These are phyloP conservation scores for Cassiopea xamachana DNA, from an alignment of 30 jellyfish, hydroid and myxozoan genomes.

Conservation along the genomic window DNA sequence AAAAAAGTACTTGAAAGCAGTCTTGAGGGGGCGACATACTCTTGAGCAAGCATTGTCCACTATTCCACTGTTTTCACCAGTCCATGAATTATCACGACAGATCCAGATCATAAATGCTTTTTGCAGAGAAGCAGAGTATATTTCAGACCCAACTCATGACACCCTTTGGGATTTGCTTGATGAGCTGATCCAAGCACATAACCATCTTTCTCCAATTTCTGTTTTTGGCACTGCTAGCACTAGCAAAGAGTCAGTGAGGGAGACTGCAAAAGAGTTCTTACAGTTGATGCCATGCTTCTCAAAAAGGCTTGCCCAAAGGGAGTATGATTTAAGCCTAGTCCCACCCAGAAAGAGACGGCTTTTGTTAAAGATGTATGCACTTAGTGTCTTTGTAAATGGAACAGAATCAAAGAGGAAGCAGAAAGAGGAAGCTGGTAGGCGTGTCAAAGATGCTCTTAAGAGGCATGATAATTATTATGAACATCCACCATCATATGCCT, in stretches of 20 bases:
- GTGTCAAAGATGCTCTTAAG: slow-evolving; percentile 73
- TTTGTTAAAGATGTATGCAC: slow-evolving; percentile 89
- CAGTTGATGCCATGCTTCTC: slow-evolving; percentile 89
- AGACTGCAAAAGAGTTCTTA: slow-evolving; percentile 89
- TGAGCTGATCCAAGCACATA: slow-evolving; percentile 95
- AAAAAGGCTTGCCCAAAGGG: slow-evolving; percentile 87
- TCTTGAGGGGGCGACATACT: slow-evolving; percentile 87
- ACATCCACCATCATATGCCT: slow-evolving; percentile 39
- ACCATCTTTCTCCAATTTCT: slow-evolving; percentile 83
- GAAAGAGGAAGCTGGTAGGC: slow-evolving; percentile 58
- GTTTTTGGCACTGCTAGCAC: slow-evolving; percentile 95
- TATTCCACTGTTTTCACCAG: slow-evolving; percentile 92
- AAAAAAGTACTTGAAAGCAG: slow-evolving; percentile 87
- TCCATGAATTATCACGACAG: slow-evolving; percentile 92
- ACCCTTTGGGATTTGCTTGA: slow-evolving; percentile 96
- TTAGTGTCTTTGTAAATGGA: slow-evolving; percentile 85
- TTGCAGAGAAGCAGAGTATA: slow-evolving; percentile 94
- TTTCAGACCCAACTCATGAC: slow-evolving; percentile 94
- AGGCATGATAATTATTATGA: slow-evolving; percentile 67
- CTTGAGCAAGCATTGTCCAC: slow-evolving; percentile 83
- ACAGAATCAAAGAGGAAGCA: slow-evolving; percentile 60
- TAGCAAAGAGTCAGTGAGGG: slow-evolving; percentile 79
- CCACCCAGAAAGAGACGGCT: slow-evolving; percentile 82
- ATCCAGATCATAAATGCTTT: slow-evolving; percentile 90
- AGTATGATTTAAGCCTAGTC: slow-evolving; percentile 81